These are phyloP conservation scores for Euwallacea fornicatus DNA, from an alignment of 1,140 invertebrate genomes.

Conservation along the genomic window DNA sequence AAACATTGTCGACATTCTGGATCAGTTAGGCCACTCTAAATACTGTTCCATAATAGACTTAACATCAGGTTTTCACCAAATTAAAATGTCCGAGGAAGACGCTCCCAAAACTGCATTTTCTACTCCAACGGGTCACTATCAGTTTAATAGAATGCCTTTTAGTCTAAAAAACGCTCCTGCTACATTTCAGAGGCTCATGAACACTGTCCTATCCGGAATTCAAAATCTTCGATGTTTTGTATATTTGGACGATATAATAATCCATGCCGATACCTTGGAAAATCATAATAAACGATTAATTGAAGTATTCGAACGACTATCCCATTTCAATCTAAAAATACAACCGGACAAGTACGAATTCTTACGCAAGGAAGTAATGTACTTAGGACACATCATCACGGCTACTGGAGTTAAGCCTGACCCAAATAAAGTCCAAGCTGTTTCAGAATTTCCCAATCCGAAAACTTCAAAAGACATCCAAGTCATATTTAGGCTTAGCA, in stretches of 20 bases:
- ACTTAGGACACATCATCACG: constrained; percentile 53
- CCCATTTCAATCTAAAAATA: constrained; percentile 33
- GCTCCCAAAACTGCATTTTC: constrained; percentile 42
- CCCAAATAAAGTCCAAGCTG: constrained; percentile 40
- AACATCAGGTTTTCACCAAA: constrained; percentile 13
- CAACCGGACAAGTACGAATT: constrained; percentile 48
- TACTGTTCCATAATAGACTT: constrained; percentile 54
- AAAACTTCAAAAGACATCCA: constrained; percentile 44
- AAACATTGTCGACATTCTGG: constrained; percentile 51
- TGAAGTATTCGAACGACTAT: constrained; percentile 30
- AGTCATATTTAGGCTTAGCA: constrained; percentile 41
- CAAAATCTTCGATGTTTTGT: constrained; percentile 32
- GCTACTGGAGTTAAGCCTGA: constrained; percentile 40
- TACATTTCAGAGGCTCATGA: constrained; percentile 34
- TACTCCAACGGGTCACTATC: constrained; percentile 46
- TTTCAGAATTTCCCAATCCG: constrained; percentile 41
- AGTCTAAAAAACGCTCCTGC: constrained; percentile 28
- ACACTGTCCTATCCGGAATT: constrained; percentile 25
- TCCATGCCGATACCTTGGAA: constrained; percentile 7
- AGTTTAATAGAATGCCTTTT: constrained; percentile 30
- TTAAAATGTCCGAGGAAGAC: constrained; percentile 28
- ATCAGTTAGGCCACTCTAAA: constrained; percentile 45
- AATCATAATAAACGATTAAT: constrained; percentile 20
- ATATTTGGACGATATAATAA: constrained; percentile 34
- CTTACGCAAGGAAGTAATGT: constrained; percentile 52